Base-by-base conservation (phyloP, 2,113 vertebrate species). In the Rhabdomys dilectus region DNA sequence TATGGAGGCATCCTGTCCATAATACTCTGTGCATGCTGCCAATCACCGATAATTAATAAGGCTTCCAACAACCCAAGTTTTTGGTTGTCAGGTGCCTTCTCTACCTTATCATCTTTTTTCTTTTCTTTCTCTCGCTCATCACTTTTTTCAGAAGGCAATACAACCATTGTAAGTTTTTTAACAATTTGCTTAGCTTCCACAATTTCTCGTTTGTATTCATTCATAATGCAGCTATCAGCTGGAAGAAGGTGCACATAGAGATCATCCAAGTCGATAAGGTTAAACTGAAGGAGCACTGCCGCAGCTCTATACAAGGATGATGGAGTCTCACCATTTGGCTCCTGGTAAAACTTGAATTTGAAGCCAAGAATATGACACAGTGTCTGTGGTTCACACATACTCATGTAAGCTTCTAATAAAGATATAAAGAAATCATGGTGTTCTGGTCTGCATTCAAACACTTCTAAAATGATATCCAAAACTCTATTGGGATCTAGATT, bases 341-440 rank as follows among this genome's bases (percentile, higher is more conserved):
- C 99, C 99, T 99, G 94, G 96, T 75, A 98, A 95, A 58, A 80
- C 36, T 99, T 99, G 98, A 99, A 99, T 97, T 99, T 99, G 98
- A 99, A 99, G 75, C 99, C 99, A 96, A 99, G 99, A 97, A 99
- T 99, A 98, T 99, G 99, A 98, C 99, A 99, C 58, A 99, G 99
- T 92, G 99, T 99, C 98, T 99, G 99, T 88, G 99, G 99, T 97
- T 99, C 99, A 98, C 99, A 99, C 99, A 99, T 99, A 96, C 98
- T 99, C 99, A 99, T 99, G 94, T 99, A 99, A 53, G 99, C 99
- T 97, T 99, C 99, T 97, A 99, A 99, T 97, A 99, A 99, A 70
- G 99, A 99, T 95, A 99, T 98, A 97, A 99, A 99, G 98, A 99
- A 99, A 91, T 99, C 99, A 97, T 99, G 99, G 34, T 99, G 99